Evolutionary conservation across 2,797 vertebrate species (phyloP).

Genomic region (Muraenolepis orangiensis): DNA sequence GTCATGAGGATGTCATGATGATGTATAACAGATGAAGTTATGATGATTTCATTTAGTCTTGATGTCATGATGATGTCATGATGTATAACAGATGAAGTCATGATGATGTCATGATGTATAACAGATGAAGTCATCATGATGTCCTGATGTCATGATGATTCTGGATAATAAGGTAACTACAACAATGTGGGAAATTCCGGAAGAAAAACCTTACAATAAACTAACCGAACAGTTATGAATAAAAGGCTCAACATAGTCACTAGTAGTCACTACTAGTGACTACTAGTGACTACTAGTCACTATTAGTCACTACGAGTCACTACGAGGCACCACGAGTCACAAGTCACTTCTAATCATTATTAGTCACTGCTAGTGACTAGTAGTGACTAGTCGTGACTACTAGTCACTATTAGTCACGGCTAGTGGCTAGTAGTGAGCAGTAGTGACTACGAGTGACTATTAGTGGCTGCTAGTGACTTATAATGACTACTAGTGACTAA

Average conservation of each 20-base stretch:
- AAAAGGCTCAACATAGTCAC: not conserved
- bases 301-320: not conserved
- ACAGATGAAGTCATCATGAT: too few relatives aligned
- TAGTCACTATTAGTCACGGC: not conserved
- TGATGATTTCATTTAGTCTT: too few relatives aligned
- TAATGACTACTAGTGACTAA: too few relatives aligned
- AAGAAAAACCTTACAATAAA: not conserved
- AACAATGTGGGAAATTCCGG: not conserved
- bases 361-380: not conserved
- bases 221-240: conserved; percentile 13
- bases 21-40: too few relatives aligned
- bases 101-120: too few relatives aligned
- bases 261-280: not conserved
- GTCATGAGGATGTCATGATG: conserved; percentile 5
- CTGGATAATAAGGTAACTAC: conserved; percentile 49
- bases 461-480: not conserved
- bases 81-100: not conserved
- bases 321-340: not conserved
- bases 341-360: too few relatives aligned
- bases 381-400: not conserved
- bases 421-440: not conserved
- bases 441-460: not conserved
- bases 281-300: not conserved
- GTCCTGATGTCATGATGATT: not conserved
- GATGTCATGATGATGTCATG: too few relatives aligned